phyloP scores from a whole-genome alignment of 2,888 invertebrate genomes.

The Dicycla oo region DNA sequence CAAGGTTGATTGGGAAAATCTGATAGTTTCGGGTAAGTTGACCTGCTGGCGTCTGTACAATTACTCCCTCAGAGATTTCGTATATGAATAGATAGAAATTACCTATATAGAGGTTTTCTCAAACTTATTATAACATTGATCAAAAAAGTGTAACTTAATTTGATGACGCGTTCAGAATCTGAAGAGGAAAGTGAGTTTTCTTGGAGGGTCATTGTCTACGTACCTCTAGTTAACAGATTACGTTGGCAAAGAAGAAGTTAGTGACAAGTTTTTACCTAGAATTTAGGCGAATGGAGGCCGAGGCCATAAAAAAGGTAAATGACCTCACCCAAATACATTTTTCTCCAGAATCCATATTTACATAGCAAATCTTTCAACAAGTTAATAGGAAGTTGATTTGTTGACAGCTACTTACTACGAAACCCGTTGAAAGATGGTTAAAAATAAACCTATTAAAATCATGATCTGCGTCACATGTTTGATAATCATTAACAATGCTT shows the following conservation, averaged over 20 bases:
- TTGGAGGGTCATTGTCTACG: neutral
- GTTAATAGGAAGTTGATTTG: slow-evolving; percentile 12
- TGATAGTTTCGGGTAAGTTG: too few relatives aligned
- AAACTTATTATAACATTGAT: neutral
- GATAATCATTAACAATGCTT: slow-evolving; percentile 69
- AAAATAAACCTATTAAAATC: slow-evolving; percentile 37
- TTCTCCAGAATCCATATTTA: slow-evolving; percentile 4
- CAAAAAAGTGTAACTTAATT: neutral
- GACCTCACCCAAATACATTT: neutral
- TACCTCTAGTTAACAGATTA: neutral
- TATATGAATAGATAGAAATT: too few relatives aligned
- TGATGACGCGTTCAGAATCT: neutral
- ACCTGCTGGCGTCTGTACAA: too few relatives aligned
- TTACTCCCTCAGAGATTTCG: too few relatives aligned
- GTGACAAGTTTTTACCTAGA: neutral
- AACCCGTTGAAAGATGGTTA: slow-evolving; percentile 17
- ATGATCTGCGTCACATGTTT: slow-evolving; percentile 56
- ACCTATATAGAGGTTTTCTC: neutral
- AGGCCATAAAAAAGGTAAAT: neutral
- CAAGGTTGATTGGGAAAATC: too few relatives aligned
- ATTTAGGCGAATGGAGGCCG: neutral
- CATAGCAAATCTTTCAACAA: neutral
- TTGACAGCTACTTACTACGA: slow-evolving; percentile 20
- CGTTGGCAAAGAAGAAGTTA: neutral
- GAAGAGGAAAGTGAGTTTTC: neutral